Evolutionary conservation across 2,888 invertebrate genomes (phyloP).

Genomic region (Nemapogon koenigi): DNA sequence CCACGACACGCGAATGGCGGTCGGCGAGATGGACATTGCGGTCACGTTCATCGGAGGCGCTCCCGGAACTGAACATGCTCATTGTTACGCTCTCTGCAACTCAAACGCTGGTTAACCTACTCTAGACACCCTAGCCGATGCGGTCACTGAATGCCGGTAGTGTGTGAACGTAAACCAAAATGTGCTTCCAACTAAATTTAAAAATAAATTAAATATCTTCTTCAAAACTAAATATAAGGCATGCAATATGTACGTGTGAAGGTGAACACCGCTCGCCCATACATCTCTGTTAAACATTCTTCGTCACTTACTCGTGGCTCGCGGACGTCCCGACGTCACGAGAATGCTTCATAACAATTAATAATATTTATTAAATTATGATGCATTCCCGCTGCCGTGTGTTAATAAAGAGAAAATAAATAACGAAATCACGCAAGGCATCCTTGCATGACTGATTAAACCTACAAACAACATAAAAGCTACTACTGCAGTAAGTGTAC

Average conservation of each 20-base stretch:
- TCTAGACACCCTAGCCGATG: constrained; percentile 35
- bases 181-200: constrained; percentile 50
- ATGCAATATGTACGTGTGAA: constrained; percentile 25
- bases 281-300: constrained; percentile 30
- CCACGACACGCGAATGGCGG: constrained; percentile 90
- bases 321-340: background rate
- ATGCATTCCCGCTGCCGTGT: background rate
- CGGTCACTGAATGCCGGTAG: constrained; percentile 60
- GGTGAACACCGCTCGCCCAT: constrained; percentile 57
- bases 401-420: constrained; percentile 19
- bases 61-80: constrained; percentile 81
- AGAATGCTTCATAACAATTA: constrained; percentile 1
- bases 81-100: background rate
- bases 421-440: constrained; percentile 29
- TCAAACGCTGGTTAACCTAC: background rate
- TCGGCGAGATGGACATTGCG: constrained; percentile 87
- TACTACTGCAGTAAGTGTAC: constrained; percentile 55
- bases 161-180: constrained; percentile 36
- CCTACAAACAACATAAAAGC: constrained; percentile 62
- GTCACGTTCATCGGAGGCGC: constrained; percentile 95
- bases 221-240: constrained; percentile 8
- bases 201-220: constrained; percentile 17
- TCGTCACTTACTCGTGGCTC: too few species aligned
- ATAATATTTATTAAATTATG: background rate
- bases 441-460: constrained; percentile 31